These are phyloP conservation scores for Cataglyphis hispanica DNA, from an alignment of 1,140 invertebrate genomes.

Conservation along the genomic window DNA sequence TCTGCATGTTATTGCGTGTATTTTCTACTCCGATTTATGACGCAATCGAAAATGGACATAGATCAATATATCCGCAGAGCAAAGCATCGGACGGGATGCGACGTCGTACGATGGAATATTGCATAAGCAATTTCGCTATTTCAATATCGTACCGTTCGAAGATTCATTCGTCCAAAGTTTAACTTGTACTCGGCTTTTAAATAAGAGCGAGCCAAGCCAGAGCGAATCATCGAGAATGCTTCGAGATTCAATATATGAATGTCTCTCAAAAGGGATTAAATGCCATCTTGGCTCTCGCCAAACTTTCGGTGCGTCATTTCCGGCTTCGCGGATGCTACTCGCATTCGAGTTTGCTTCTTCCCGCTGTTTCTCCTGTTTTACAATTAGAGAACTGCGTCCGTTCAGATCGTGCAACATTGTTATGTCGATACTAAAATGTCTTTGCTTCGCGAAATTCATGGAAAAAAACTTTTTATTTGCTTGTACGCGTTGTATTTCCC, in stretches of 20 bases:
- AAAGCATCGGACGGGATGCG: background rate
- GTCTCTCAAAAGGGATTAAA: background rate
- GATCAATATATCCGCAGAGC: background rate
- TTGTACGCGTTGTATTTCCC: background rate
- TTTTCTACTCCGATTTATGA: conserved; percentile 22
- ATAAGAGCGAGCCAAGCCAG: background rate
- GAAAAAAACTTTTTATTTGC: conserved; percentile 24
- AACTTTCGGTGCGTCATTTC: conserved; percentile 40
- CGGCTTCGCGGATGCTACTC: background rate
- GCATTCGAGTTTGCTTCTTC: background rate
- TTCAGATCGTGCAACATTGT: background rate
- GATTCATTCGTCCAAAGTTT: background rate
- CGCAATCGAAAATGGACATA: background rate
- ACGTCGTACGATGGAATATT: conserved; percentile 8
- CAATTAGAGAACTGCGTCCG: background rate
- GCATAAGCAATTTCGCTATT: conserved; percentile 41
- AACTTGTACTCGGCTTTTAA: conserved; percentile 38
- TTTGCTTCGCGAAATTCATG: background rate
- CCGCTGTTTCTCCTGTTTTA: background rate
- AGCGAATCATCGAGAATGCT: background rate
- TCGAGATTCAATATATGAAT: conserved; percentile 32
- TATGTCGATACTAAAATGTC: background rate
- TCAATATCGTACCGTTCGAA: conserved; percentile 24
- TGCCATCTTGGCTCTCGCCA: background rate
- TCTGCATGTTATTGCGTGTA: background rate